Evolutionary conservation across 2,888 invertebrate species (phyloP), one percentile per base, ranked within the genome.

Genomic region (Drosophila engyochracea): DNA sequence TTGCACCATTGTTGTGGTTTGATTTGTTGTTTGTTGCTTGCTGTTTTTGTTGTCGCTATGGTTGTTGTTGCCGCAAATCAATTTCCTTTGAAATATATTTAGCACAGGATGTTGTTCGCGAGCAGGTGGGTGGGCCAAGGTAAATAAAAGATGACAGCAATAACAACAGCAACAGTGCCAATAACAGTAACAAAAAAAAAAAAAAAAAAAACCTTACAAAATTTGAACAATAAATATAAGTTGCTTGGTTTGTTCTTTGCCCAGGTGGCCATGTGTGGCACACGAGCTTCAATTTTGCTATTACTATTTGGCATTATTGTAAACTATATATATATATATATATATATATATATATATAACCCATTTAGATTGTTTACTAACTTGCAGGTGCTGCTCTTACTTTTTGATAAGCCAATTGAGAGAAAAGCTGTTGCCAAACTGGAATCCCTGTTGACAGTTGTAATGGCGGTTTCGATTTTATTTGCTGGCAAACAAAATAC

Each of bases 61-160:
- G 51, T 35, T 59, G 66, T 49, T 62, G 67, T 52, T 76, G 69
- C 89, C 71, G 70, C 89, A 85, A 85, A 85, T 87, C 89, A 85
- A 89, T 84, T 89, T 89, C 82, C 85, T 84, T 82, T 84, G 74
- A 84, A 82, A 84, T 86, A 84, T 89, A 82, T 89, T 86, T 86
- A 76, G 84, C 89, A 61, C 82, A 82, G 87, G 76, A 86, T 76
- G 69, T 67, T 39, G 49, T 39, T 33, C 41, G 54, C 49, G 35
- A 16, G 74, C 47, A 51, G 69, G 51, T 62, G 59, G 28, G 58
- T 39, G 57, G 30, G 41, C 39, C 31, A 62, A 60, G 12, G 22
- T 31, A 67, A 76, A 74, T 30, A 63, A 49, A 55, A 58, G 52
- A 60, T 53, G 52, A 57, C 59, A 60, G 60, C 31, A 64, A 39